Evolutionary conservation across 2,888 invertebrate genomes (phyloP).

Genomic region (Ornithoptera alexandrae): DNA sequence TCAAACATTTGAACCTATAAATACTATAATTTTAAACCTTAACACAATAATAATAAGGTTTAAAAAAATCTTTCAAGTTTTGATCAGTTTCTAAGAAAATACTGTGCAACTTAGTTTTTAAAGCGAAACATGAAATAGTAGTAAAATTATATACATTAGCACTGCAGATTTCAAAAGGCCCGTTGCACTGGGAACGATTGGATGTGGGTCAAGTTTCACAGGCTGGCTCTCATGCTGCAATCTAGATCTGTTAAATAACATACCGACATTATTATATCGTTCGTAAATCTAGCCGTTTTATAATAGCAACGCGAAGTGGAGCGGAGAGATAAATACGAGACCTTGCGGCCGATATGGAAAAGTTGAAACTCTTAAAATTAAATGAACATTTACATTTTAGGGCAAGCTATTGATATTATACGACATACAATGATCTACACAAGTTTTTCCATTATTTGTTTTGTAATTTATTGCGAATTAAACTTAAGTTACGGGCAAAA

Average conservation of each 20-base stretch:
- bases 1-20: too few species aligned
- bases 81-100: background rate
- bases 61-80: too few species aligned
- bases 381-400: slow-evolving; percentile 14
- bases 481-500: background rate
- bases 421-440: background rate
- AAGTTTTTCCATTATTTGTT: background rate
- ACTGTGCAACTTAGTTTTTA: background rate
- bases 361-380: slow-evolving; percentile 15
- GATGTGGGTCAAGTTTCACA: slow-evolving; percentile 34
- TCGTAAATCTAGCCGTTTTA: slow-evolving; percentile 23
- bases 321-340: slow-evolving; percentile 26
- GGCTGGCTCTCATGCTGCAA: slow-evolving; percentile 29
- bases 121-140: slow-evolving; percentile 1
- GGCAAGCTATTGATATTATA: background rate
- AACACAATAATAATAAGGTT: background rate
- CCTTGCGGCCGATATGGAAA: slow-evolving; percentile 26
- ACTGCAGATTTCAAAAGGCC: slow-evolving; percentile 16
- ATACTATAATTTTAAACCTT: too few species aligned
- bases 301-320: slow-evolving; percentile 24
- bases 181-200: slow-evolving; percentile 8
- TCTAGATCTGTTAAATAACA: slow-evolving; percentile 32
- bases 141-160: slow-evolving; percentile 21
- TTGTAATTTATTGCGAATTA: background rate
- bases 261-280: slow-evolving; percentile 22